Evolutionary conservation across 2,113 vertebrate genomes (phyloP), one percentile per base, ranked within the genome.

Genomic region (Rutilus rutilus): DNA sequence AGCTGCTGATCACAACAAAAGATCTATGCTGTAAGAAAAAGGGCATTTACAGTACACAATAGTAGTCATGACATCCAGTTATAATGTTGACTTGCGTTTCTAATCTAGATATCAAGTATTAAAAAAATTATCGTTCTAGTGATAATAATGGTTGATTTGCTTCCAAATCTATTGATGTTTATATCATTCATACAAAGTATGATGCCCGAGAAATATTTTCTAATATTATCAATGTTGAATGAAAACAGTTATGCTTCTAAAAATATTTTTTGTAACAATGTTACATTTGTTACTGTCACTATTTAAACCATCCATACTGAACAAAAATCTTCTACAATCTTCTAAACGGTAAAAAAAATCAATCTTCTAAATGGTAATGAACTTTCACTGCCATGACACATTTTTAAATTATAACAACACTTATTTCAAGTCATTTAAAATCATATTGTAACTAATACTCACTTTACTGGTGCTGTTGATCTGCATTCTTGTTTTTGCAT

Each of bases 1-100:
- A 45, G 57, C 71, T 54, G 57, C 82, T 73, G 42, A 77, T 25
- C 45, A 39, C 85, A 82, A 21, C 62, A 86, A 79, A 84, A 86
- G 39, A 85, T 81, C 83, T 62, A 27, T 23, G 76, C 83, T 83
- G 11, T 88, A 76, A 82, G 11, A 71, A 33, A 27, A 27, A 69
- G 3, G 65, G 17, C 7, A 36, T 36, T 1, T 69, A 21, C 1
- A 65, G n/a, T 25, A 25, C 23, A 75, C 42, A 12, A 17, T 12
- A 11, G 14, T 19, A 23, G 19, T n/a, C 23, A 50, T 27, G 6
- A 45, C 45, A 76, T 73, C 39, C 69, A 23, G 2, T 45, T 73
- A 64, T 64, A 12, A 23, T 73, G 69, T 6, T 42, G 36, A 73
- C 69, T 73, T 42, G 19, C 4, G 42, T 23, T 73, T 73, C 33